phyloP scores from a whole-genome alignment of 2,888 invertebrate genomes.

The Gymnocheta viridis region DNA sequence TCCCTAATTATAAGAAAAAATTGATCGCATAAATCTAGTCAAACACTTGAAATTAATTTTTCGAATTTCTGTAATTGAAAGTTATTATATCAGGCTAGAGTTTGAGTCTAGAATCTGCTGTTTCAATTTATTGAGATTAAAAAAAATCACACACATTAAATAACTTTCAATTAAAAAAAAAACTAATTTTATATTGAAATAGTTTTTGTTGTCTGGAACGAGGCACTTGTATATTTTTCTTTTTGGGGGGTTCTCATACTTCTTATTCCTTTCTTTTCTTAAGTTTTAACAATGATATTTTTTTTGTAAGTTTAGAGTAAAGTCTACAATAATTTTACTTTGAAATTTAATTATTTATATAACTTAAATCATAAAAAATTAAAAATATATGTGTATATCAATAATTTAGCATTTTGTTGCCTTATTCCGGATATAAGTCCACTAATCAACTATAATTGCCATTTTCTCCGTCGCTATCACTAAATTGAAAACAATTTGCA shows the following conservation, averaged over 20 bases:
- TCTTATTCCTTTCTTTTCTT: not conserved
- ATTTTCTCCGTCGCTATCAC: constrained; percentile 66
- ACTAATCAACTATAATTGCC: constrained; percentile 64
- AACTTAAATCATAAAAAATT: not conserved
- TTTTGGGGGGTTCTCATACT: not conserved
- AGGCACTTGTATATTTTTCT: constrained; percentile 60
- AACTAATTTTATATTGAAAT: too few relatives aligned
- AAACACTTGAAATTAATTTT: too few relatives aligned
- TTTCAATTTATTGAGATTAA: too few relatives aligned
- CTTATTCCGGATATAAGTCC: not conserved
- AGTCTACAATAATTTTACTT: not conserved
- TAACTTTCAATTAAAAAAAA: too few relatives aligned
- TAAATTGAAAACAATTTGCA: constrained; percentile 51
- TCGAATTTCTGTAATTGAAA: too few relatives aligned
- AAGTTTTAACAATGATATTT: constrained; percentile 4
- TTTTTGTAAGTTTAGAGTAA: not conserved
- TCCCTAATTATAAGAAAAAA: too few relatives aligned
- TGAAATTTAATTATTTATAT: not conserved
- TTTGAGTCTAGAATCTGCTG: too few relatives aligned
- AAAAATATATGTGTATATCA: too few relatives aligned
- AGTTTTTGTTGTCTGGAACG: constrained; percentile 31
- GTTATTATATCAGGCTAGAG: too few relatives aligned
- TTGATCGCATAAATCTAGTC: too few relatives aligned
- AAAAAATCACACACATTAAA: too few relatives aligned
- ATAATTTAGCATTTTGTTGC: not conserved